A percentile compares a stretch with the other conserved stretches of the same genome.
Conservation (phyloP, 2,113 vertebrate species). For the Syngnathoides biaculeatus region DNA sequence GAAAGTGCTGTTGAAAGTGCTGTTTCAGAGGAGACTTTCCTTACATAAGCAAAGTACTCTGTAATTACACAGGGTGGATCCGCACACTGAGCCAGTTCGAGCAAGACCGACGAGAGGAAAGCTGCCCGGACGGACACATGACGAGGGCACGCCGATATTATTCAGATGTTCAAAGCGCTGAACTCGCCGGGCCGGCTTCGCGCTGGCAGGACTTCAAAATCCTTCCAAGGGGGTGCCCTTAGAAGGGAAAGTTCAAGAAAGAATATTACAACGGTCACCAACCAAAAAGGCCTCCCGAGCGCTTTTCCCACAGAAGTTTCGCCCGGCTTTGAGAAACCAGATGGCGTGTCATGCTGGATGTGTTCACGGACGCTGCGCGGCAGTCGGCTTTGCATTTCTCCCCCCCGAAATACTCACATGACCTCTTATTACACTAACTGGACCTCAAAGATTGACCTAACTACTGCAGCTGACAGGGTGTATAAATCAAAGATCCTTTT, state of each 20-base stretch:
- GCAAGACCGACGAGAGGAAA: constrained; percentile 29
- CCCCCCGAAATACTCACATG: constrained; percentile 1
- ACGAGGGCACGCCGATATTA: constrained; percentile 5
- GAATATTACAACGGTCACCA: constrained; percentile 30
- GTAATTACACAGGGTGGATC: constrained; percentile 74
- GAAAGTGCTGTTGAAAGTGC: constrained; percentile 71
- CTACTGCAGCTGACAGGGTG: background rate
- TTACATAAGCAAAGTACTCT: constrained; percentile 69
- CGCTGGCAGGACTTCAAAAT: constrained; percentile 1
- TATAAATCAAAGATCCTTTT: background rate
- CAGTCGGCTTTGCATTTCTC: constrained; percentile 5
- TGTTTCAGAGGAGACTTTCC: constrained; percentile 66
- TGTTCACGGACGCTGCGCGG: constrained; percentile 28
- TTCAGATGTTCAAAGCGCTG: constrained; percentile 13
- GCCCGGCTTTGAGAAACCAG: constrained; percentile 47
- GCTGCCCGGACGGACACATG: constrained; percentile 11
- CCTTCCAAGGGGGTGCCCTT: constrained; percentile 6
- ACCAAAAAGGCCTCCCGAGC: constrained; percentile 21
- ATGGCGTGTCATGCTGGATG: constrained; percentile 30
- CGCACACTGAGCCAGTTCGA: constrained; percentile 23
- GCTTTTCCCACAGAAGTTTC: constrained; percentile 49
- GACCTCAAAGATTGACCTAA: background rate
- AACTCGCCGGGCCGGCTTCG: constrained; percentile 11
- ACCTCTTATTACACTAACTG: background rate
- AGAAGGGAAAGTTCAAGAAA: constrained; percentile 39